phyloP scores from a whole-genome alignment of 2,797 vertebrate genomes.

The Arctocebus calabarensis region DNA sequence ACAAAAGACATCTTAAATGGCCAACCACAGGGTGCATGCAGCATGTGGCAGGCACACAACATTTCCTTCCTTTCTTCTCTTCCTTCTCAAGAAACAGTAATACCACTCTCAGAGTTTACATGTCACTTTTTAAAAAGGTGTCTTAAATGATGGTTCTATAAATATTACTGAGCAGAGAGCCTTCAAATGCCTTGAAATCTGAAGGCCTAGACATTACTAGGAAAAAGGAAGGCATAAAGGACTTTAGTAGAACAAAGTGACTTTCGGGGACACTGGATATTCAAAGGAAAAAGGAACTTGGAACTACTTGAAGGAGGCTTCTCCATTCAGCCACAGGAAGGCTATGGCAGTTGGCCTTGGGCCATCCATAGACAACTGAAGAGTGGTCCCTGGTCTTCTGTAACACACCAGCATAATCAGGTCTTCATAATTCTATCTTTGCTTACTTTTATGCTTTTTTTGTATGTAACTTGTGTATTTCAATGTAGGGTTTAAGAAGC shows the following conservation, averaged over 20 bases:
- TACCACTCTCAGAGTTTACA: neutral
- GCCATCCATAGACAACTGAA: neutral
- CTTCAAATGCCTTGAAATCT: neutral
- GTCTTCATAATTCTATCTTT: neutral
- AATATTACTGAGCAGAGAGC: neutral
- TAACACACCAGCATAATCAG: neutral
- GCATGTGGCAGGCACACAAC: fast-evolving
- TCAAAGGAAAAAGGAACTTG: neutral
- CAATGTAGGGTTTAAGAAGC: neutral
- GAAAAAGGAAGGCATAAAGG: neutral
- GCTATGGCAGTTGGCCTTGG: neutral
- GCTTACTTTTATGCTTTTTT: neutral
- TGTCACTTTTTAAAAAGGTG: neutral
- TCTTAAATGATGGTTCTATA: neutral
- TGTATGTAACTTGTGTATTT: neutral
- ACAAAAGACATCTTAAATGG: neutral
- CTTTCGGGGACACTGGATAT: neutral
- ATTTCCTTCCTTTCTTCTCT: neutral
- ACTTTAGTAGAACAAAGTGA: neutral
- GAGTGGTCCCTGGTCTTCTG: neutral
- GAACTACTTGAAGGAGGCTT: neutral
- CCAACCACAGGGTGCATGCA: fast-evolving
- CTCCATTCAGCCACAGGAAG: neutral
- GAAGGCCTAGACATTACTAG: neutral
- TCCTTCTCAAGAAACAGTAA: neutral